A percentile compares a stretch with the other conserved stretches of the same genome.
Evolutionary conservation across 2,113 vertebrate species (phyloP).

Genomic region (Pitta sordida): DNA sequence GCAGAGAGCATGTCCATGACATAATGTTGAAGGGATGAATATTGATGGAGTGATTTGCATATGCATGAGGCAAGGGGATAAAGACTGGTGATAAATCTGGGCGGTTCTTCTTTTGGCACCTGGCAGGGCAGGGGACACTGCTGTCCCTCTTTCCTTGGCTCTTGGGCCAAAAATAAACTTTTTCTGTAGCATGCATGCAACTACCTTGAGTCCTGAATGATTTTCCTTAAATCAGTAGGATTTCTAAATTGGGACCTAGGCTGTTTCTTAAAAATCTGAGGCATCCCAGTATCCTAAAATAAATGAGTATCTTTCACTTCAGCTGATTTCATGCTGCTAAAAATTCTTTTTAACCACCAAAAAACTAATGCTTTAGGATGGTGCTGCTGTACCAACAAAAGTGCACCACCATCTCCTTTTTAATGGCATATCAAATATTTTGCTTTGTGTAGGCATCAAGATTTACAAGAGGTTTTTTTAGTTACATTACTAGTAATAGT

Average conservation of each 20-base stretch:
- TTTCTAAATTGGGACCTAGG: not conserved
- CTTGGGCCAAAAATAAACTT: too few species aligned
- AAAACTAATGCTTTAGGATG: conserved; percentile 12
- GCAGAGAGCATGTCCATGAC: too few species aligned
- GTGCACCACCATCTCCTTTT: not conserved
- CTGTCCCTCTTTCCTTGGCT: too few species aligned
- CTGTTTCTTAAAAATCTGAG: not conserved
- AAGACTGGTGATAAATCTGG: too few species aligned
- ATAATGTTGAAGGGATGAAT: too few species aligned
- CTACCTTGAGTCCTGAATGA: too few species aligned
- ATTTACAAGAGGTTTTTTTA: conserved; percentile 48
- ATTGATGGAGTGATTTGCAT: too few species aligned
- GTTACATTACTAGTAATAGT: conserved; percentile 64
- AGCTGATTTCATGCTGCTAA: not conserved
- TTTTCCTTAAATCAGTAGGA: too few species aligned
- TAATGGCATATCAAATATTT: conserved; percentile 51
- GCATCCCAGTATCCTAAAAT: not conserved
- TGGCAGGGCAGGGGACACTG: too few species aligned
- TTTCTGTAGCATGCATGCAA: too few species aligned
- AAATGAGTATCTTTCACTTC: not conserved
- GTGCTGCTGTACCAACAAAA: conserved; percentile 10
- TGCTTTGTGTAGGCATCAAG: conserved; percentile 27
- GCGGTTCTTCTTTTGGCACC: too few species aligned
- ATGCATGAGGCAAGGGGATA: too few species aligned
- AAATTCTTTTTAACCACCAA: not conserved